A percentile compares a stretch with the other conserved stretches of the same genome.
Evolutionary conservation across 2,888 invertebrate species (phyloP).

Genomic region (Cheilosia variabilis): DNA sequence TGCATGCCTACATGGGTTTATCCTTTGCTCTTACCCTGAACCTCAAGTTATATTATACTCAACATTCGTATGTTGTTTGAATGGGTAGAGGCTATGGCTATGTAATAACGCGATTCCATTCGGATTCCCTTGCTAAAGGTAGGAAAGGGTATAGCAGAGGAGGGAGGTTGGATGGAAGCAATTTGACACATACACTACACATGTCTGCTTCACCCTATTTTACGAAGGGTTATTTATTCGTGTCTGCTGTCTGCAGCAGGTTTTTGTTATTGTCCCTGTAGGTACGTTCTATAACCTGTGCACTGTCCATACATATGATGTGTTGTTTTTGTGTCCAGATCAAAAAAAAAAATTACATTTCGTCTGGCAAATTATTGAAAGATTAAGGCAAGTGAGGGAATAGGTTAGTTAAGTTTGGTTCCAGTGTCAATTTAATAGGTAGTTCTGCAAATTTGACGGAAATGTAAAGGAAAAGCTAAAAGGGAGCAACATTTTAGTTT

Average conservation of each 20-base stretch:
- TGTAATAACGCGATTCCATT: neutral
- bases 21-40: slow-evolving; percentile 9
- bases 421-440: too few species aligned
- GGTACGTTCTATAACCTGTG: too few species aligned
- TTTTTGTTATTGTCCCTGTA: neutral
- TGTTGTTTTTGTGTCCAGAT: too few species aligned
- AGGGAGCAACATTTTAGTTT: too few species aligned
- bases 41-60: neutral
- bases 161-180: slow-evolving; percentile 1
- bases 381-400: too few species aligned
- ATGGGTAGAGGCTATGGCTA: neutral
- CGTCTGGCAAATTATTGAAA: too few species aligned
- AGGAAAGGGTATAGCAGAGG: neutral
- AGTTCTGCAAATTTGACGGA: too few species aligned
- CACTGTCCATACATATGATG: too few species aligned
- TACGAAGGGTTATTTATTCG: neutral
- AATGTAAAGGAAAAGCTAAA: too few species aligned
- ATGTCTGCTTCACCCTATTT: slow-evolving; percentile 5
- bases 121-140: neutral
- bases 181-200: slow-evolving; percentile 2
- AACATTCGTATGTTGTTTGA: neutral
- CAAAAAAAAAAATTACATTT: too few species aligned
- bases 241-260: neutral
- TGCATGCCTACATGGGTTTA: slow-evolving; percentile 8
- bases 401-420: too few species aligned